Conservation (phyloP, 2,113 vertebrate genomes). For the Scartelaos histophorus region DNA sequence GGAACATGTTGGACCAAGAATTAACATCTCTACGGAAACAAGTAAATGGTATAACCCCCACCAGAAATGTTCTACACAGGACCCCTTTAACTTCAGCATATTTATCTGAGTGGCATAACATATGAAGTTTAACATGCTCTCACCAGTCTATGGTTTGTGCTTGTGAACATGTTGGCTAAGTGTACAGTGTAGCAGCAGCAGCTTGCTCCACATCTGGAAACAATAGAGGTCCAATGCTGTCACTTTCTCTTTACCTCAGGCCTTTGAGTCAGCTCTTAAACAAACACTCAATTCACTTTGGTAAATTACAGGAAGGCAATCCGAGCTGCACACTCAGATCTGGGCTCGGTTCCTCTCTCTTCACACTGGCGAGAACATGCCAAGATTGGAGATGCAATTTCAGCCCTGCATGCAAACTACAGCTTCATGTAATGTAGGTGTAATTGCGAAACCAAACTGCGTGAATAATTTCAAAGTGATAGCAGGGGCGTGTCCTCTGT, state of each 20-base stretch:
- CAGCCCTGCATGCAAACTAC: slow-evolving; percentile 32
- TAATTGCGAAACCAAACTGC: slow-evolving; percentile 41
- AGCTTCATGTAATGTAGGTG: slow-evolving; percentile 34
- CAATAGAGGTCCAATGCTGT: slow-evolving; percentile 71
- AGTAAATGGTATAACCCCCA: too few relatives aligned
- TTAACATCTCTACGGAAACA: too few relatives aligned
- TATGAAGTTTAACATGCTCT: slow-evolving; percentile 16
- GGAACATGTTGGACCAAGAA: too few relatives aligned
- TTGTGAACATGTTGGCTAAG: slow-evolving; percentile 26
- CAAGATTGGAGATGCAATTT: slow-evolving; percentile 34
- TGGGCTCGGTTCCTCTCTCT: slow-evolving; percentile 32
- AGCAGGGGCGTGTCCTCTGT: slow-evolving; percentile 5
- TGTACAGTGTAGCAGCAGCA: slow-evolving; percentile 4
- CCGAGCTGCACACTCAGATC: slow-evolving; percentile 53
- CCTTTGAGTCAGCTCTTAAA: slow-evolving; percentile 68
- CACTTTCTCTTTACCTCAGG: slow-evolving; percentile 71
- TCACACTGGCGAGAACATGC: slow-evolving; percentile 9
- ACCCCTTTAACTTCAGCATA: background rate
- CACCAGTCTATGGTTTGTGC: slow-evolving; percentile 9
- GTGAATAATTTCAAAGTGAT: slow-evolving; percentile 26
- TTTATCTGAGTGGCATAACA: slow-evolving; percentile 3
- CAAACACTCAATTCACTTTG: slow-evolving; percentile 73
- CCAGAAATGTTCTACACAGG: too few relatives aligned
- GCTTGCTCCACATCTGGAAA: slow-evolving; percentile 69
- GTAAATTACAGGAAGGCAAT: slow-evolving; percentile 75